Percentiles rank a stretch among this genome's conserved stretches.
Evolutionary conservation across 1,140 invertebrate genomes (phyloP).

Genomic region (Mycetomoellerius zeteki): DNA sequence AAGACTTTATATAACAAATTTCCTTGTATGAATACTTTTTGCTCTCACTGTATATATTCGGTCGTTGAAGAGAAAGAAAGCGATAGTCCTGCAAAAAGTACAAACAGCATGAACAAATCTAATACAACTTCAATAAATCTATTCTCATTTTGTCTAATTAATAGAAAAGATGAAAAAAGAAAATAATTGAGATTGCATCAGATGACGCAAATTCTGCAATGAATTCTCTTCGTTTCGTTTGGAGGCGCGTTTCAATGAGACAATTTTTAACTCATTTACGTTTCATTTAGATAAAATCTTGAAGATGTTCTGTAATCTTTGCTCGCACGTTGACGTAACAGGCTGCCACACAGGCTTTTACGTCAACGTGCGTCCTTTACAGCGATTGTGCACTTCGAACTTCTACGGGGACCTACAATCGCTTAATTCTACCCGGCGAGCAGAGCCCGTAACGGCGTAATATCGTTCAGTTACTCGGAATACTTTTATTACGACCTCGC

Average conservation of each 20-base stretch:
- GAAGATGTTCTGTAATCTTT: constrained; percentile 13
- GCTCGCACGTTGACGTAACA: neutral
- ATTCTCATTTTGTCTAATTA: neutral
- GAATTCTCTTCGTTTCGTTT: neutral
- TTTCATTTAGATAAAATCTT: constrained; percentile 1
- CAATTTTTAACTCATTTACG: constrained; percentile 1
- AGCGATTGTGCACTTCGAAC: constrained; percentile 28
- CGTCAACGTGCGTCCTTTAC: constrained; percentile 17
- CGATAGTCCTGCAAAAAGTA: no score
- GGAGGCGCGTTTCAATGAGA: no score
- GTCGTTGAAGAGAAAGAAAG: no score
- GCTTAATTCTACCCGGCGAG: constrained; percentile 69
- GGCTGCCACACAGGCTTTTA: constrained; percentile 39
- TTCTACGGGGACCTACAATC: constrained; percentile 34
- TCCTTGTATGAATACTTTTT: no score
- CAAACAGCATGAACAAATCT: no score
- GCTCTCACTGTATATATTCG: no score
- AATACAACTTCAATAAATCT: neutral
- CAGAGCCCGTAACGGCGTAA: constrained; percentile 78
- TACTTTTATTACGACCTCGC: constrained; percentile 80
- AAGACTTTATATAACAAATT: no score
- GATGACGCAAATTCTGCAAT: neutral
- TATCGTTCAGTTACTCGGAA: constrained; percentile 83
- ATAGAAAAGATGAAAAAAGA: neutral
- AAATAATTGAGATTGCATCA: neutral